Evolutionary conservation across 2,888 invertebrate genomes (phyloP).

Genomic region (Ferrisia virgata): DNA sequence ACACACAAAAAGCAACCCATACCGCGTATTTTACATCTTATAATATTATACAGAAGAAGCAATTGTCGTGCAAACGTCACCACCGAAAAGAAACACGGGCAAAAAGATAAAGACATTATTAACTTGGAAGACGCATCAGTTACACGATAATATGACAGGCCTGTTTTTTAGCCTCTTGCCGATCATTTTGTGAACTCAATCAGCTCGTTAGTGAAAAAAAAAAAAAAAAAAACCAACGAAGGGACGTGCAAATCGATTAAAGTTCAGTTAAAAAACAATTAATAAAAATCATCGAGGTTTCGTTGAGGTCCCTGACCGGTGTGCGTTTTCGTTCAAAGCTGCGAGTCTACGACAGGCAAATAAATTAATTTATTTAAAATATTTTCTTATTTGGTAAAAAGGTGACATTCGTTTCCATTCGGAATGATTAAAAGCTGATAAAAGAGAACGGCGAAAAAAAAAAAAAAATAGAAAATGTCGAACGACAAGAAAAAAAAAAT

Average conservation of each 20-base stretch:
- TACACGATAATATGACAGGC: neutral
- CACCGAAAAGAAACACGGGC: neutral
- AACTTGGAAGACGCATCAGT: neutral
- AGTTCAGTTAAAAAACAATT: slow-evolving; percentile 10
- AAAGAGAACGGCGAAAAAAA: neutral
- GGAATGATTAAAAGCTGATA: slow-evolving; percentile 22
- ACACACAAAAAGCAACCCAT: neutral
- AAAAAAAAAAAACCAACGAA: neutral
- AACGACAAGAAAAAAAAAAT: slow-evolving; percentile 48
- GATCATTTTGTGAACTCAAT: neutral
- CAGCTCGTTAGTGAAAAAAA: neutral
- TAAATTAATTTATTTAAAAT: slow-evolving; percentile 24
- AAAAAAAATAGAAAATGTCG: slow-evolving; percentile 17
- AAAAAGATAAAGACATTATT: neutral
- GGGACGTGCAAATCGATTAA: neutral
- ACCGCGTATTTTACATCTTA: neutral
- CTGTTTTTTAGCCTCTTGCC: neutral
- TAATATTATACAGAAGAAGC: neutral
- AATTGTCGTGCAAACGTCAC: neutral
- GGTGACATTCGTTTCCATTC: slow-evolving; percentile 10
- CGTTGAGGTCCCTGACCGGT: neutral
- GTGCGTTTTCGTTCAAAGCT: neutral
- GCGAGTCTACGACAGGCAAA: neutral
- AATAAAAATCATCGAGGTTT: neutral
- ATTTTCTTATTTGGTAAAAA: slow-evolving; percentile 1